phyloP scores from a whole-genome alignment of 2,888 invertebrate genomes.

The Crioceris asparagi region DNA sequence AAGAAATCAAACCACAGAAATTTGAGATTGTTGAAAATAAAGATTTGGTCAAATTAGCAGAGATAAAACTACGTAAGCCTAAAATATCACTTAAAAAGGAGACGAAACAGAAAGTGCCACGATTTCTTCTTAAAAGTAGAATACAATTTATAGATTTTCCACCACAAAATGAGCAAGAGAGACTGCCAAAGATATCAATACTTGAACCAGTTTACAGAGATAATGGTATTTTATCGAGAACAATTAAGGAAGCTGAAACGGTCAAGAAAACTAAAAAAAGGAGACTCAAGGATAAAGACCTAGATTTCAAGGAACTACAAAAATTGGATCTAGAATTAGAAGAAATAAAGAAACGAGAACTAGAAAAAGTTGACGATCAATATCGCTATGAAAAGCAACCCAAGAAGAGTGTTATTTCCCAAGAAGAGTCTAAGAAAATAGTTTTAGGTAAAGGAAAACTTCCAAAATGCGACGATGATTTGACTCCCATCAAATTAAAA shows the following conservation, averaged over 20 bases:
- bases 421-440: slow-evolving; percentile 25
- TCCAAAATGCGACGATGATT: slow-evolving; percentile 29
- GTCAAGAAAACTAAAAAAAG: slow-evolving; percentile 30
- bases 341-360: slow-evolving; percentile 34
- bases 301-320: slow-evolving; percentile 37
- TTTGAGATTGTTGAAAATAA: slow-evolving; percentile 48
- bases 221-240: slow-evolving; percentile 40
- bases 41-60: slow-evolving; percentile 41
- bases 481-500: slow-evolving; percentile 32
- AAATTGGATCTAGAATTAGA: slow-evolving; percentile 38
- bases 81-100: slow-evolving; percentile 30
- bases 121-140: slow-evolving; percentile 59
- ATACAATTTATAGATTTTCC: slow-evolving; percentile 47
- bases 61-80: slow-evolving; percentile 50
- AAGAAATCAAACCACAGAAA: slow-evolving; percentile 50
- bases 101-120: slow-evolving; percentile 43
- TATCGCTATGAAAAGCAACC: slow-evolving; percentile 23
- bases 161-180: slow-evolving; percentile 29
- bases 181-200: slow-evolving; percentile 31
- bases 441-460: slow-evolving; percentile 35
- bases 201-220: slow-evolving; percentile 32
- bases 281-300: slow-evolving; percentile 35
- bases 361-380: slow-evolving; percentile 34
- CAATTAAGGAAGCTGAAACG: slow-evolving; percentile 39
- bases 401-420: slow-evolving; percentile 19